Evolutionary conservation across 2,888 invertebrate species (phyloP), one percentile per base, ranked within the genome.

Genomic region (Matsumyia berberina): DNA sequence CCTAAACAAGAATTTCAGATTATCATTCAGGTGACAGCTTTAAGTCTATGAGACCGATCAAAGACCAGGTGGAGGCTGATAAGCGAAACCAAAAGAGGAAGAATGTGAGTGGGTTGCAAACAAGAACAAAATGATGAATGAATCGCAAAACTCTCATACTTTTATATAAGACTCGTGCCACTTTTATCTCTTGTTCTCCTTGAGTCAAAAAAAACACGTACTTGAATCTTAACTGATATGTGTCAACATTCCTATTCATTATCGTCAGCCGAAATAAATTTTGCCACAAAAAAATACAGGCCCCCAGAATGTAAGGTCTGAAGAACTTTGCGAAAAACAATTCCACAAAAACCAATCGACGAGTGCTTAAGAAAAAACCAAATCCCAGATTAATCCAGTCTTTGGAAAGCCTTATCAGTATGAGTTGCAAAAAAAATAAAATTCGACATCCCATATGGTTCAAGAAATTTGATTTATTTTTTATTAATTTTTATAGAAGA

Each of bases 401-500:
- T n/a, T 17, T 11, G 55, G 44, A 33, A 55, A 55, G 33, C 15
- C 8, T 12, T 51, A 49, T 62, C 9, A 55, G 19, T 24, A 37
- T 19, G 2, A 44, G 15, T 62, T 42, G 46, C 15, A 49, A 57
- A 51, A 55, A 35, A 35, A 49, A 55, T 35, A 35, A 35, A 49
- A 55, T 35, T 17, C 12, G 55, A 24, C 67, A 77, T 58, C 24
- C 79, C 73, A 57, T 69, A 62, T 74, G 83, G 73, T 39, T n/a
- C 15, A 33, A 11, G 4, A 69, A 55, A 53, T 31, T 31, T 29
- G 15, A n/a, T 51, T 60, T 66, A 64, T 70, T 66, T 35, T 24
- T 46, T 67, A 51, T 19, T 35, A 53, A 24, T 57, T 66, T 66
- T 72, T 66, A 39, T 8, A 29, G 8, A 29, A 51, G 2, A 57